These are phyloP conservation scores for Dendronephthya gigantea DNA, from an alignment of 64 coral and sea anemone genomes.

Conservation along the genomic window DNA sequence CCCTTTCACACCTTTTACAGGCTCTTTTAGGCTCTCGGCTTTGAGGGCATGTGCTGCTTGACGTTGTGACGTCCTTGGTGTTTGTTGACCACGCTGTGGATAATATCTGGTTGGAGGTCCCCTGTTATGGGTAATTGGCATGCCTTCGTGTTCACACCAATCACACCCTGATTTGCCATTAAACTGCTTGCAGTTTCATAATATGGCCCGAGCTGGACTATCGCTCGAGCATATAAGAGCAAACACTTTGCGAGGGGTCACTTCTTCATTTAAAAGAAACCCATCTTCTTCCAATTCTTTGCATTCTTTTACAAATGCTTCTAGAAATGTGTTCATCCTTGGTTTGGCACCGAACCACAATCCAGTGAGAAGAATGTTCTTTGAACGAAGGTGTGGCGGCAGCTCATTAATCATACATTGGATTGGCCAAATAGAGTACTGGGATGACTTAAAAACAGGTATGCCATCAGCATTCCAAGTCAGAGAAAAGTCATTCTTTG, in stretches of 20 bases:
- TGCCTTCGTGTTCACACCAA: conserved; percentile 2
- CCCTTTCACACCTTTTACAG: conserved; percentile 3
- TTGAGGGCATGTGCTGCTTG: neutral
- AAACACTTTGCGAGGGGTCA: neutral
- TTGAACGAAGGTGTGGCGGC: neutral
- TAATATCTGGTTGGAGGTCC: conserved; percentile 1
- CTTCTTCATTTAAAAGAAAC: neutral
- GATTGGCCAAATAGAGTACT: conserved; percentile 7
- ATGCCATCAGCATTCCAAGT: conserved; percentile 13
- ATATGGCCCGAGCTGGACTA: neutral
- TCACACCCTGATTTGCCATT: neutral
- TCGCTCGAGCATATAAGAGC: neutral
- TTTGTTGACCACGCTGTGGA: neutral
- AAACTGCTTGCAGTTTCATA: conserved; percentile 1
- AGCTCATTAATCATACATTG: conserved; percentile 9
- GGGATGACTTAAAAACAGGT: neutral
- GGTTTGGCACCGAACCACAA: conserved; percentile 2
- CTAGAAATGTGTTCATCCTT: neutral
- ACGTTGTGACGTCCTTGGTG: neutral
- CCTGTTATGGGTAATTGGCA: neutral
- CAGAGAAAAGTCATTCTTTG: neutral
- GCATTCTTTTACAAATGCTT: neutral
- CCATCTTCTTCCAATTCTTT: neutral
- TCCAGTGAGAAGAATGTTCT: neutral
- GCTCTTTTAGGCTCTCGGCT: neutral